Percentiles rank a stretch among this genome's conserved stretches.
These are phyloP conservation scores for Rhogogaster chlorosoma DNA, from an alignment of 2,888 invertebrate species.

Conservation along the genomic window DNA sequence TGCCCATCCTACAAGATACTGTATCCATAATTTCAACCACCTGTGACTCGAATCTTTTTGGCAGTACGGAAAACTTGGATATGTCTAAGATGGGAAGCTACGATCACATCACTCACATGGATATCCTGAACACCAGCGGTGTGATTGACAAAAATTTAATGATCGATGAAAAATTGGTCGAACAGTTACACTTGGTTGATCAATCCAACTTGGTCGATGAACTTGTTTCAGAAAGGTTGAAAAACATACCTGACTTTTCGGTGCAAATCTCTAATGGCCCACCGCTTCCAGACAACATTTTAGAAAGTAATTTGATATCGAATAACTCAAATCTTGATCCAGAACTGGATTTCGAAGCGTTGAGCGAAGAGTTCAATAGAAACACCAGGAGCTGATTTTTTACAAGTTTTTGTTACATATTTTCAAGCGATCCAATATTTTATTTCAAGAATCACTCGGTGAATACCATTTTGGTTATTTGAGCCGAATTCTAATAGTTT, in stretches of 20 bases:
- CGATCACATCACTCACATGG: conserved; percentile 72
- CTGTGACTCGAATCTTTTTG: conserved; percentile 71
- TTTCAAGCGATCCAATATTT: conserved; percentile 6
- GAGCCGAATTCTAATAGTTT: neutral
- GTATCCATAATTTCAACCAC: conserved; percentile 70
- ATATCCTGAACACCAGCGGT: conserved; percentile 70
- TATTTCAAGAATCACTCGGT: neutral
- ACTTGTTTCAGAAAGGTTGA: conserved; percentile 72
- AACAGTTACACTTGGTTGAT: conserved; percentile 72
- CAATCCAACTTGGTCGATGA: conserved; percentile 74
- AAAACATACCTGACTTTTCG: conserved; percentile 64
- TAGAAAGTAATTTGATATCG: conserved; percentile 70
- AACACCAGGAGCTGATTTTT: conserved; percentile 73
- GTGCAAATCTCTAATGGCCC: conserved; percentile 43
- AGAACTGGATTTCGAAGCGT: conserved; percentile 74
- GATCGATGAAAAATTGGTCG: conserved; percentile 74
- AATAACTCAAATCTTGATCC: conserved; percentile 70
- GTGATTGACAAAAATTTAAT: conserved; percentile 71
- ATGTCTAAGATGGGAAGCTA: conserved; percentile 70
- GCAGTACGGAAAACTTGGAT: conserved; percentile 70
- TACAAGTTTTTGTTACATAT: neutral
- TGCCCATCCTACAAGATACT: conserved; percentile 68
- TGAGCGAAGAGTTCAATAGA: conserved; percentile 74
- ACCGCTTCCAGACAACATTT: conserved; percentile 70
- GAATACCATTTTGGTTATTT: conserved; percentile 15